phyloP scores from a whole-genome alignment of 2,113 vertebrate species.

The Brienomyrus brachyistius region DNA sequence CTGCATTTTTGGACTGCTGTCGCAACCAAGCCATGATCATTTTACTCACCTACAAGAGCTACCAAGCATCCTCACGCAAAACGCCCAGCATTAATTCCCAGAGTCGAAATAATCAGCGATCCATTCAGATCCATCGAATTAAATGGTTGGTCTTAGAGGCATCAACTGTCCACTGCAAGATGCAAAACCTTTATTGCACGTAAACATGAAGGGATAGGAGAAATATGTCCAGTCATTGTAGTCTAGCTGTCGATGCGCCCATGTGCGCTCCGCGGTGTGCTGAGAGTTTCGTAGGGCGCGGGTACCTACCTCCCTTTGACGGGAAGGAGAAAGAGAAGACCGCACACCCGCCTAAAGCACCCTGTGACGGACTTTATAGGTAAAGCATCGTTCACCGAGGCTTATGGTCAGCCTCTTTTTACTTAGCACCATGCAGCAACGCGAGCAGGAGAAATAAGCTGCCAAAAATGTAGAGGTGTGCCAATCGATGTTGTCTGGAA shows the following conservation, averaged over 20 bases:
- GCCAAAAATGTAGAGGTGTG: neutral
- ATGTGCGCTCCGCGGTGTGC: slow-evolving; percentile 1
- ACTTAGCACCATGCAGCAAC: neutral
- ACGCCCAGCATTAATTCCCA: neutral
- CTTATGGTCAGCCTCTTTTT: neutral
- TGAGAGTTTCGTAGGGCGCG: slow-evolving; percentile 1
- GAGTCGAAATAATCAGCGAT: neutral
- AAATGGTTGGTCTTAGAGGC: neutral
- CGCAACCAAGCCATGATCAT: slow-evolving; percentile 10
- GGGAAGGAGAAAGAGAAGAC: neutral
- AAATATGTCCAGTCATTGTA: slow-evolving; percentile 11
- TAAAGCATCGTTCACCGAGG: neutral
- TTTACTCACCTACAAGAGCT: slow-evolving; percentile 5
- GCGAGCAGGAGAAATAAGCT: neutral
- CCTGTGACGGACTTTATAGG: neutral
- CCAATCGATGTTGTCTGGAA: neutral
- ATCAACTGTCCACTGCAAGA: neutral
- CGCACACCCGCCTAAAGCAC: neutral
- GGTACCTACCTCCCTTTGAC: neutral
- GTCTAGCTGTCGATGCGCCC: neutral
- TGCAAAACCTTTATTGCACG: neutral
- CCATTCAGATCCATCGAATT: slow-evolving; percentile 3
- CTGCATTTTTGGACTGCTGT: neutral
- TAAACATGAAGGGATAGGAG: neutral
- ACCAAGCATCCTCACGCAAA: slow-evolving; percentile 10